These are phyloP conservation scores for Neodiprion virginianus DNA, from an alignment of 1,140 invertebrate species.

Conservation along the genomic window DNA sequence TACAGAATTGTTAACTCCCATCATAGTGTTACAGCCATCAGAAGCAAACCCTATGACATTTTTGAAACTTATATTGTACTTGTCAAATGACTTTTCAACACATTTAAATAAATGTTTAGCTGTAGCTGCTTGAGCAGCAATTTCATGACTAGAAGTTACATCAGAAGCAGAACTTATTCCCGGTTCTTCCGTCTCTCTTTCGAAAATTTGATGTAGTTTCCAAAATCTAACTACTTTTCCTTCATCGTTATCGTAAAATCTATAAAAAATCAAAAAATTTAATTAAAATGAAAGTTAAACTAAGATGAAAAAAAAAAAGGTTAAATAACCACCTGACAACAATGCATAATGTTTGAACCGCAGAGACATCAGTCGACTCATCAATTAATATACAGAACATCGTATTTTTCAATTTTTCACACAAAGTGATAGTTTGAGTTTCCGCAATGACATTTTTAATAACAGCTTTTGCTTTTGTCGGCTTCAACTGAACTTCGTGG, in stretches of 20 bases:
- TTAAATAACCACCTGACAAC: slow-evolving; percentile 21
- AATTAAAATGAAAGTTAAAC: slow-evolving; percentile 9
- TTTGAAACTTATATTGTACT: slow-evolving; percentile 36
- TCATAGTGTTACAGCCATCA: slow-evolving; percentile 52
- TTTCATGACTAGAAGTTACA: not conserved
- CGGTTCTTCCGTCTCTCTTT: not conserved
- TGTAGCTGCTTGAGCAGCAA: slow-evolving; percentile 27
- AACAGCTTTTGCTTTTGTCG: slow-evolving; percentile 27
- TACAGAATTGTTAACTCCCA: slow-evolving; percentile 49
- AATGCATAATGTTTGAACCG: slow-evolving; percentile 30
- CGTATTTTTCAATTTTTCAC: slow-evolving; percentile 29
- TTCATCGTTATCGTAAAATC: slow-evolving; percentile 28
- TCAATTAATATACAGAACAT: slow-evolving; percentile 38
- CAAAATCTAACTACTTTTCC: slow-evolving; percentile 29
- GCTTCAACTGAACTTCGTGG: slow-evolving; percentile 21
- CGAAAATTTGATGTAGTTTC: slow-evolving; percentile 30
- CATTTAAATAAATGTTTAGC: slow-evolving; percentile 27
- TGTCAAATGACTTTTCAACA: slow-evolving; percentile 32
- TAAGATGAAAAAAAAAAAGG: slow-evolving; percentile 7
- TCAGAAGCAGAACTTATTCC: no score
- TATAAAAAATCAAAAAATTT: slow-evolving; percentile 21
- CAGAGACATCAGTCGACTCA: slow-evolving; percentile 39
- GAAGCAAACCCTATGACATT: slow-evolving; percentile 53
- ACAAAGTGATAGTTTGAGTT: slow-evolving; percentile 27
- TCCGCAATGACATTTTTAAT: slow-evolving; percentile 37